These are phyloP conservation scores for Folsomia candida DNA, from an alignment of 2,888 invertebrate genomes.

Conservation along the genomic window DNA sequence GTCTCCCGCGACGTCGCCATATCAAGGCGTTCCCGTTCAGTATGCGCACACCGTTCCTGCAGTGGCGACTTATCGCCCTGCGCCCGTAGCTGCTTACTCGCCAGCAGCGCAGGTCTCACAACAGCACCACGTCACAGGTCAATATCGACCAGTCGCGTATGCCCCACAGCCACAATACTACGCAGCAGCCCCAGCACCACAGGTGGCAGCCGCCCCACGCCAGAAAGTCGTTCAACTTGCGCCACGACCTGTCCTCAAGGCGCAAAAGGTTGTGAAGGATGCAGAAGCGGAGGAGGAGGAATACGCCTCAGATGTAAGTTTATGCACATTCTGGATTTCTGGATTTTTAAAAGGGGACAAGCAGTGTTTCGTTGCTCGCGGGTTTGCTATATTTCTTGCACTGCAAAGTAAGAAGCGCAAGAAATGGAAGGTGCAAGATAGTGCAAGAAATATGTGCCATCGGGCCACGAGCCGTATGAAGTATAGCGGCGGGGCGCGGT, in stretches of 20 bases:
- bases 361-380: no score
- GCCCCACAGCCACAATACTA: not conserved
- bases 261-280: not conserved
- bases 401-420: no score
- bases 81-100: no score
- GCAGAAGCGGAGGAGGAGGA: slow-evolving; percentile 39
- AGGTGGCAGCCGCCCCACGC: slow-evolving; percentile 15
- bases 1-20: slow-evolving; percentile 2
- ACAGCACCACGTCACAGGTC: no score
- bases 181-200: slow-evolving; percentile 28
- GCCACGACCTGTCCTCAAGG: slow-evolving; percentile 7
- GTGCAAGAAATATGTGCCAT: no score
- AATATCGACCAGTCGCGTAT: not conserved
- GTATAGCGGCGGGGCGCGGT: no score
- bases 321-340: not conserved
- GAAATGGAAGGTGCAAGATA: no score
- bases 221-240: slow-evolving; percentile 7
- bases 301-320: slow-evolving; percentile 46
- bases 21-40: slow-evolving; percentile 7
- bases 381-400: no score
- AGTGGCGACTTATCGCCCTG: slow-evolving; percentile 26
- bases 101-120: no score
- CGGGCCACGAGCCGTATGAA: no score
- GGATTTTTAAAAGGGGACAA: not conserved
- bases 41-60: slow-evolving; percentile 24